Base-by-base conservation (phyloP, 2,797 vertebrate species). In the Emys orbicularis region DNA sequence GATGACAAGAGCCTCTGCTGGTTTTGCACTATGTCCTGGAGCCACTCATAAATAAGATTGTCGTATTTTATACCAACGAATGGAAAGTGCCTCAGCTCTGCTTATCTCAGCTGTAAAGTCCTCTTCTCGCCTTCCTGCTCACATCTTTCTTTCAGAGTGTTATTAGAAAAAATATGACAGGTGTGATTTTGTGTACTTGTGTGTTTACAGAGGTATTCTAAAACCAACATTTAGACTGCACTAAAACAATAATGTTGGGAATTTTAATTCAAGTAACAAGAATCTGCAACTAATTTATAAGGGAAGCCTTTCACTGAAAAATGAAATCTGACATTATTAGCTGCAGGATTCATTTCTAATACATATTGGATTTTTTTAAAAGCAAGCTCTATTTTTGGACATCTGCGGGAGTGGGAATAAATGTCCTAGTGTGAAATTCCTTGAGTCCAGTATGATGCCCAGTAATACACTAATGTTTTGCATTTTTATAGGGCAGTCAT, bases 131-230 rank as follows among this genome's bases (percentile, higher is more conserved):
- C 49, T 53, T 87, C 21, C 9, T 82, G 12, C 59, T 37, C 13
- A 79, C 77, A 15, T 82, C 2, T 92, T 90, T 82, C 83, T 92
- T 87, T 61, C 76, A 77, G 37, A 31, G 54, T 92, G 79, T 90
- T 97, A 82, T 89, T 96, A 72, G 85, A 96, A 97, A 86, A 47
- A 86, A 27, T 87, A 84, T 96, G 93, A 94, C 88, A 96, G 65
- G 76, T 93, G 88, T 80, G 94, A 88, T 82, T 21, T 68, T 87
- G 74, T 90, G 57, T 96, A 34, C 89, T 79, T 90, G 68, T 89
- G 6, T 92, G 52, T 97, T 95, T 96, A 79, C 53, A 90, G 52
- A 86, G 12, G 18, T 84, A 85, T 86, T 90, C n/a, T 0, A 5
- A 59, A 90, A 83, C 50, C 94, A 93, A 93, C 86, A 94, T 47